A percentile compares a stretch with the other conserved stretches of the same genome.
Evolutionary conservation across 2,797 vertebrate species (phyloP).

Genomic region (Pseudochirops cupreus): DNA sequence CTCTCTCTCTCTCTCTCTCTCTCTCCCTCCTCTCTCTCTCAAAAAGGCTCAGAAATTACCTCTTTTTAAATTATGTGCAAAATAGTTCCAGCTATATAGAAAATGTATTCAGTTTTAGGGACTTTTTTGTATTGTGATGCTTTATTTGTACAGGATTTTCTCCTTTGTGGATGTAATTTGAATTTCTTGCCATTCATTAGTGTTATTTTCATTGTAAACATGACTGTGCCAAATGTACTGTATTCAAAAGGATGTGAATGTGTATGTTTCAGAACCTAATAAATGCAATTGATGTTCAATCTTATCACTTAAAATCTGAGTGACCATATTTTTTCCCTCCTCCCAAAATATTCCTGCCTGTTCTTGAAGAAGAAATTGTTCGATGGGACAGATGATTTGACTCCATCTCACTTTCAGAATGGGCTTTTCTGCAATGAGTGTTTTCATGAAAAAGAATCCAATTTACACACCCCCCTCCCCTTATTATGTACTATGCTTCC

Average conservation of each 20-base stretch:
- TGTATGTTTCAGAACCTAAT: constrained; percentile 96
- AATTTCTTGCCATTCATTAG: constrained; percentile 91
- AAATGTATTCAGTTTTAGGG: constrained; percentile 86
- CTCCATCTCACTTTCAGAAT: background rate
- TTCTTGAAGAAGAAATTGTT: background rate
- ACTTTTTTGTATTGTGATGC: constrained; percentile 90
- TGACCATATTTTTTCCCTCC: constrained; percentile 23
- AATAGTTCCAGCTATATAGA: constrained; percentile 89
- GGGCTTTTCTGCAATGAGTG: background rate
- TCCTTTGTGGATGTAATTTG: constrained; percentile 89
- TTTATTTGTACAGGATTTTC: constrained; percentile 93
- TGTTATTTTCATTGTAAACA: constrained; percentile 96
- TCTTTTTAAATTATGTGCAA: constrained; percentile 90
- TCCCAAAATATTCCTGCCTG: background rate
- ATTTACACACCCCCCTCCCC: background rate
- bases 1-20: no score
- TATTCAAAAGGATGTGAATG: constrained; percentile 97
- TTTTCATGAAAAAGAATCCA: background rate
- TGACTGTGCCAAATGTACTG: constrained; percentile 99
- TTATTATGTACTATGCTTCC: background rate
- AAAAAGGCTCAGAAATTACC: constrained; percentile 86
- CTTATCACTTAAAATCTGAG: constrained; percentile 60
- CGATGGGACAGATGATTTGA: background rate
- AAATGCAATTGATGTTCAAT: constrained; percentile 92
- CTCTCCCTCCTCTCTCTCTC: constrained; percentile 62